Conservation (phyloP, 2,113 vertebrate species). For the Toxotes chatareus region DNA sequence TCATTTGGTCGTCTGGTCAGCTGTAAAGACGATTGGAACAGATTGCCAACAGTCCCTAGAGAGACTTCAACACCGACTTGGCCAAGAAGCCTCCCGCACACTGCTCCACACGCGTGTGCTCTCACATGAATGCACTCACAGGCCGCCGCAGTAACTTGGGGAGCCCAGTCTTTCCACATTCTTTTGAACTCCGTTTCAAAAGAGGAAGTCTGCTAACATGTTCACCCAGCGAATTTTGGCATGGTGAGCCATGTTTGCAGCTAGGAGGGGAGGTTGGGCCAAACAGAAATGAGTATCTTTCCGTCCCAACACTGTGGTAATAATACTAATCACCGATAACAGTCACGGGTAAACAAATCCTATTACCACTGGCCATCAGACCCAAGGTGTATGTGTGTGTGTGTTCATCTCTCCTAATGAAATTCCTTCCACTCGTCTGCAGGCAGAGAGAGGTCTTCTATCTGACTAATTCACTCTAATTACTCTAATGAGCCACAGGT, state of each 20-base stretch:
- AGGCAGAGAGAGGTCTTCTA: constrained; percentile 76
- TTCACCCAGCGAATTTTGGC: constrained; percentile 66
- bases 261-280: constrained; percentile 37
- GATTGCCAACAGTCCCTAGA: constrained; percentile 86
- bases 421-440: constrained; percentile 76
- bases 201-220: constrained; percentile 67
- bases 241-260: constrained; percentile 52
- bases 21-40: constrained; percentile 89
- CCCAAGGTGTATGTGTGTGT: constrained; percentile 63
- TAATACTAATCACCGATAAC: constrained; percentile 66
- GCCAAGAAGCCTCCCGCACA: constrained; percentile 80
- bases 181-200: constrained; percentile 68
- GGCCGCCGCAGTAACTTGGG: constrained; percentile 69
- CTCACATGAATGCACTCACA: constrained; percentile 75
- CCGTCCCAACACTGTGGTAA: constrained; percentile 51
- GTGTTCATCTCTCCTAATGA: constrained; percentile 71
- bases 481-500: constrained; percentile 83
- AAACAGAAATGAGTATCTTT: constrained; percentile 54
- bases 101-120: constrained; percentile 69
- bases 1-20: constrained; percentile 85
- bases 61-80: constrained; percentile 80
- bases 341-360: constrained; percentile 77
- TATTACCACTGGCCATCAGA: constrained; percentile 70
- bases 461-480: constrained; percentile 80
- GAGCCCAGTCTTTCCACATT: constrained; percentile 80